Evolutionary conservation across 2,113 vertebrate species (phyloP), one percentile per base, ranked within the genome.

Genomic region (Phalacrocorax aristotelis): DNA sequence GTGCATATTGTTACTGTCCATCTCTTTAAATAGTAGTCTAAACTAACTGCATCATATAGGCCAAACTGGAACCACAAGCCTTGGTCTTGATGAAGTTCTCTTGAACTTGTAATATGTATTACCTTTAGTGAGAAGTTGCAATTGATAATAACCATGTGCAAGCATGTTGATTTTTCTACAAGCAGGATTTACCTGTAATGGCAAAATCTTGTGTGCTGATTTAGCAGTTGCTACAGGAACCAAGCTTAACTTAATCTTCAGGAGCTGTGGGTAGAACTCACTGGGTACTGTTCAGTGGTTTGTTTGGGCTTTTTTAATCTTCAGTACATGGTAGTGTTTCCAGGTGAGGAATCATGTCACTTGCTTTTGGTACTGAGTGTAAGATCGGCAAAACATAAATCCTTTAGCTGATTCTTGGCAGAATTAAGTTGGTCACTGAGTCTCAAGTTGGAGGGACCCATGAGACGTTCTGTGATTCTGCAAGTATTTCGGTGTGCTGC

Each of bases 271-370:
- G 27, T 52, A 30, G 54, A 60, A 65, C 4, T 75, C 10, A 10
- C 10, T n/a, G 29, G 15, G 5, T 30, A 10, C 19, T 32, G 6
- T 42, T 48, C 7, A 29, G 38, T 49, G 5, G 25, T n/a, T 55
- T 14, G 29, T n/a, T 36, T 29, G 23, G 27, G 5, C 25, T 48
- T 42, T n/a, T 44, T 61, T 3, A 22, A 11, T 51, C 7, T 9
- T 18, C 18, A 51, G 8, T 21, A 13, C 23, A 40, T 26, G 29
- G 6, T 22, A 8, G 5, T 40, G n/a, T 51, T 77, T 26, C 12
- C 13, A 16, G 34, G 5, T 2, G 3, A 60, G 26, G 68, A 40
- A 42, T 52, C 0, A 0, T 11, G 26, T 48, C 5, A 19, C 30
- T 57, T 46, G 5, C 7, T 25, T 79, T 58, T 42, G 15, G 6